Base-by-base conservation (phyloP, 2,888 invertebrate species). In the Stegophylla sp. region DNA sequence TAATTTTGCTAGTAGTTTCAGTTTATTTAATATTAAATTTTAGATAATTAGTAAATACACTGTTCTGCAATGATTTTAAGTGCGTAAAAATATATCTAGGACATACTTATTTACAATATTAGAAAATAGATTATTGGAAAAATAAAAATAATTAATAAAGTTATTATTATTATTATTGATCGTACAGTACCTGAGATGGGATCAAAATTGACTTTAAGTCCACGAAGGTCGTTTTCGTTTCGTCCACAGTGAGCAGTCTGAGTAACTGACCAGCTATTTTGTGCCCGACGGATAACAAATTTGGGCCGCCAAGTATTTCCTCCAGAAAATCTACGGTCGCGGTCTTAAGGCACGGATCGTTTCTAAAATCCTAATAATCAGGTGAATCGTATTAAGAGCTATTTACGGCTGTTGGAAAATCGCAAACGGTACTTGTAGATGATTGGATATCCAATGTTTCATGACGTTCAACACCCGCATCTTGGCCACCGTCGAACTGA, bases 371-470 rank as follows among this genome's bases (percentile, higher is more conserved):
- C 87, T 90, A 84, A 5, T 83, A 83, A 61, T 82, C 43, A 69
- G 75, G 71, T 79, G 26, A 63, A 64, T 48, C 28, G 56, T 13
- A 77, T 34, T 56, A 43, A n/a, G 48, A n/a, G 2, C 48, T 28
- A 12, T 43, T 26, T 23, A 41, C 12, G 17, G 23, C 15, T 13
- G 15, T 28, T 63, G 4, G 15, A 3, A 7, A 34, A 45, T 63
- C n/a, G 67, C 45, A 15, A 17, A 56, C 4, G 28, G n/a, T 83
- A 89, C 89, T 86, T 94, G 94, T 0, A 93, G 91, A 86, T 96
- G 95, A 87, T 96, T 96, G 0, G 94, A 94, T 48, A 94, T 92
- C 96, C 96, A 96, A 86, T 96, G 96, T 83, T 95, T 90, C 67
- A 96, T 88, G 1, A 96, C 95, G 86, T 95, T 95, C 0, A 96